Evolutionary conservation across 2,797 vertebrate genomes (phyloP).

Genomic region (Octomys mimax): DNA sequence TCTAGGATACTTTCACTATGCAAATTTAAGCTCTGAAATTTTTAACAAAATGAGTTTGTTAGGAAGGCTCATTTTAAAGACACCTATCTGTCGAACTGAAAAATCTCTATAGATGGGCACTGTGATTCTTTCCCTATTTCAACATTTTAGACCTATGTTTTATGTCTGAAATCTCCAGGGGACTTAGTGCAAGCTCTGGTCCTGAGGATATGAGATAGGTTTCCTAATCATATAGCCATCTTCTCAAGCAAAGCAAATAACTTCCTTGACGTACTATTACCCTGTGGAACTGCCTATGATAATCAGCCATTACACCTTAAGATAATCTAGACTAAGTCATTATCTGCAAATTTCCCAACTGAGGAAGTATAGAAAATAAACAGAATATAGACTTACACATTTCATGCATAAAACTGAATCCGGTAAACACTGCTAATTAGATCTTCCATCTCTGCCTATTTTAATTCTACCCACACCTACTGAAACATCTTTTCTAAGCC

Average conservation of each 20-base stretch:
- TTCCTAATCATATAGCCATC: neutral
- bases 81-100: neutral
- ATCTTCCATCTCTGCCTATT: neutral
- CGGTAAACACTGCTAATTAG: neutral
- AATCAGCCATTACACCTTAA: neutral
- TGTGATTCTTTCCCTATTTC: neutral
- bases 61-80: neutral
- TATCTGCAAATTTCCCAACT: neutral
- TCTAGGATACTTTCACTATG: slow-evolving; percentile 9
- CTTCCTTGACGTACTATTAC: neutral
- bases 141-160: neutral
- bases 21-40: slow-evolving; percentile 4
- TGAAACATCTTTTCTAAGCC: neutral
- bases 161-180: neutral
- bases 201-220: neutral
- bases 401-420: neutral
- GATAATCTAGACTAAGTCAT: neutral
- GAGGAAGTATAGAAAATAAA: neutral
- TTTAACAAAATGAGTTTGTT: neutral
- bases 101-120: neutral
- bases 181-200: neutral
- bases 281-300: neutral
- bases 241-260: slow-evolving; percentile 29
- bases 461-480: neutral
- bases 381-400: neutral